Evolutionary conservation across 1,140 invertebrate species (phyloP).

Genomic region (Tigriopus japonicus): DNA sequence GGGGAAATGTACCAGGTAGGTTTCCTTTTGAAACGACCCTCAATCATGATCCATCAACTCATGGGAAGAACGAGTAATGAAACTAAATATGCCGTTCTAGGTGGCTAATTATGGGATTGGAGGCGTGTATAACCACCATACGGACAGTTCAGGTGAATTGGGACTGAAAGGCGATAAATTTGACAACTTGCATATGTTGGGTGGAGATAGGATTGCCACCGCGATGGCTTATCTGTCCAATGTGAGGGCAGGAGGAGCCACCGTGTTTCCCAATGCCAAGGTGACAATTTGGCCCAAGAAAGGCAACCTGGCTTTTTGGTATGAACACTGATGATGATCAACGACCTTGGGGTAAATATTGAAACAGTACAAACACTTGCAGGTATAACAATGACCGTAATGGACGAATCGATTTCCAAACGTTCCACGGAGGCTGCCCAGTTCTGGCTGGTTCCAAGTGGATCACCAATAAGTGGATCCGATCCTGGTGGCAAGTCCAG

Average conservation of each 20-base stretch:
- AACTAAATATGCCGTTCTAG: not conserved
- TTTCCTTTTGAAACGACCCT: too few species aligned
- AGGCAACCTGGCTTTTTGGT: constrained; percentile 23
- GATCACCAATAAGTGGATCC: constrained; percentile 13
- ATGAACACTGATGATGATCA: not conserved
- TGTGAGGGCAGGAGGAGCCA: constrained; percentile 21
- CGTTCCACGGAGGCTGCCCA: constrained; percentile 8
- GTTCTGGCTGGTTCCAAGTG: constrained; percentile 5
- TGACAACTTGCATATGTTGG: too few species aligned
- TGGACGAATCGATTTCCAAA: not conserved
- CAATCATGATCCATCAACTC: not conserved
- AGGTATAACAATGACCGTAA: not conserved
- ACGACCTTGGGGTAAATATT: not conserved
- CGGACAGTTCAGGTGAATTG: not conserved
- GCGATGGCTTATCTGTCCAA: constrained; percentile 3
- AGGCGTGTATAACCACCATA: not conserved
- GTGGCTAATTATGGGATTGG: constrained; percentile 1
- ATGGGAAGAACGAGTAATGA: not conserved
- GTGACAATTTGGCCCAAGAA: constrained; percentile 20
- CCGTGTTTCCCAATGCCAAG: constrained; percentile 24
- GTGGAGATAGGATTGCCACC: constrained; percentile 1
- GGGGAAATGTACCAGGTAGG: not conserved
- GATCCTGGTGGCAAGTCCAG: not conserved
- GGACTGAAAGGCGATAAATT: not conserved
- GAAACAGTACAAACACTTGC: not conserved